Base-by-base conservation (phyloP, 2,888 invertebrate genomes). In the Andrena haemorrhoa region DNA sequence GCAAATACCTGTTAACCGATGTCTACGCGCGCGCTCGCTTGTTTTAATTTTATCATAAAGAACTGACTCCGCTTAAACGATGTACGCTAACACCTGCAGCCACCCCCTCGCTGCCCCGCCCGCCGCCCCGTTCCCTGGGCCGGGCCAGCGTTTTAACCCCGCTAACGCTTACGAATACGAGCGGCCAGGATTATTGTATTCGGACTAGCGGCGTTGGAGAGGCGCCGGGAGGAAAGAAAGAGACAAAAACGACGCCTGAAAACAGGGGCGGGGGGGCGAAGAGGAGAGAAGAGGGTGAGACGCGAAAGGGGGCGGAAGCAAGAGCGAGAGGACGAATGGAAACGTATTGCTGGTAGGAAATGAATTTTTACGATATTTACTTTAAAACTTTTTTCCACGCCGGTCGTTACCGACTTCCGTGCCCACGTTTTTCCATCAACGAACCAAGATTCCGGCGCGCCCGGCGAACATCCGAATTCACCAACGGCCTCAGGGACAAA, bases 311-410 rank as follows among this genome's bases (percentile, higher is more conserved):
- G 56, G 56, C 10, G 26, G 26, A 12, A 41, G 23, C 56, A 26
- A 26, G 56, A 23, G 68, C 71, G 75, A 69, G 78, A 74, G 75
- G 75, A 82, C 73, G 87, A 86, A 88, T 87, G 81, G 84, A 84
- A 90, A 90, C 87, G 85, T 90, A 90, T 89, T 89, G 90, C 84
- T 61, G 83, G 78, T 74, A 82, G 83, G 83, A 85, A 90, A 90
- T 89, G 90, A 90, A 90, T 89, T 88, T 90, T 90, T 89, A 90
- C 89, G 90, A 90, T 86, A 87, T 89, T 90, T 86, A 86, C 89
- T 88, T 91, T 89, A 78, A 86, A 89, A 90, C 82, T 86, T 88
- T 88, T 89, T 87, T 81, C 79, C 75, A 78, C 64, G 79, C 71
- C 63, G 82, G 85, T 86, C 88, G 88, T 88, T 88, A 88, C 77